Evolutionary conservation across 2,797 vertebrate genomes (phyloP).

Genomic region (Acanthopagrus latus): DNA sequence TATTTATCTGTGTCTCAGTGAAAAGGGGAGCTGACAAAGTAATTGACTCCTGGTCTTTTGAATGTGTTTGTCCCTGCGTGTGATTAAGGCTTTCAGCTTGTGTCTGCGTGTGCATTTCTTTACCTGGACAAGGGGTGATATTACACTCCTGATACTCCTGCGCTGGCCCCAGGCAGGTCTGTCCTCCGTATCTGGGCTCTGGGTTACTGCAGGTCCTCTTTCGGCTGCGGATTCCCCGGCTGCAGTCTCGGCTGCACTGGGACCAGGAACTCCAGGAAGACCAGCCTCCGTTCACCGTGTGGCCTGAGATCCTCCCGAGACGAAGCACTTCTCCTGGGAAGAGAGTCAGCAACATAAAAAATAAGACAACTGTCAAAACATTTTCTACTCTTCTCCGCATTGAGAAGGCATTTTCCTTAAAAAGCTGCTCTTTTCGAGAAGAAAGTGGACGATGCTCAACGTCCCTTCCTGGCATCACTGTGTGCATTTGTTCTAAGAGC

Average conservation of each 20-base stretch:
- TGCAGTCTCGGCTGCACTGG: constrained; percentile 97
- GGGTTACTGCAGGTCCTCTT: constrained; percentile 95
- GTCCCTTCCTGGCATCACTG: constrained; percentile 7
- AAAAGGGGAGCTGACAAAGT: constrained; percentile 14
- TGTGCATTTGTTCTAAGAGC: constrained; percentile 48
- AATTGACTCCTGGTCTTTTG: constrained; percentile 21
- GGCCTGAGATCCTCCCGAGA: constrained; percentile 90
- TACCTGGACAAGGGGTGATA: constrained; percentile 95
- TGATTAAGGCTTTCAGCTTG: neutral
- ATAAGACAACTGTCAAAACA: neutral
- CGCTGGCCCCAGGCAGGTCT: constrained; percentile 91
- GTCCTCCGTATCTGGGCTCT: constrained; percentile 92
- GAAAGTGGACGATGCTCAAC: constrained; percentile 12
- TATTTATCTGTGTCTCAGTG: constrained; percentile 37
- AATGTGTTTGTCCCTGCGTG: constrained; percentile 14
- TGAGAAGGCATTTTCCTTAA: constrained; percentile 8
- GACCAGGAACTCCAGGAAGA: constrained; percentile 94
- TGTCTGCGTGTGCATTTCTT: constrained; percentile 46
- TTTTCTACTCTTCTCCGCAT: neutral
- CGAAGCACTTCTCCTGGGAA: constrained; percentile 90
- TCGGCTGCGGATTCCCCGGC: constrained; percentile 92
- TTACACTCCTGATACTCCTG: constrained; percentile 98
- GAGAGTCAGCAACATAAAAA: neutral
- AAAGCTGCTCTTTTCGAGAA: constrained; percentile 6
- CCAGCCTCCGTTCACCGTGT: constrained; percentile 94